Conservation (phyloP, 37 sponge, comb jelly and placozoan species). For the Beroe forskalii region DNA sequence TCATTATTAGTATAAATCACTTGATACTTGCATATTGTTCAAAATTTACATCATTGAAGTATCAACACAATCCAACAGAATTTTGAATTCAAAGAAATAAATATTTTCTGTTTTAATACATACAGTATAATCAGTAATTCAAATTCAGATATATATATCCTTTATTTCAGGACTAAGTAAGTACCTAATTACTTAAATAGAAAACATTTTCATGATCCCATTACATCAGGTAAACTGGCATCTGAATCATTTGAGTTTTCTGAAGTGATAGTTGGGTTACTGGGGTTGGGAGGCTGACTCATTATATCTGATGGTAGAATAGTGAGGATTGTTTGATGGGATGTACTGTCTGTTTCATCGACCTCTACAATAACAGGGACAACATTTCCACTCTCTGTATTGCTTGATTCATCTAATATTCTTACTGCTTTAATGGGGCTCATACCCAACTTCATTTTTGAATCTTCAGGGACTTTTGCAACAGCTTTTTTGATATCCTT, state of each 20-base stretch:
- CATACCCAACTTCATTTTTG: neutral
- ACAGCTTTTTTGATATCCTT: neutral
- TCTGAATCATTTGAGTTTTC: constrained; percentile 1
- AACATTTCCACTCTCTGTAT: neutral
- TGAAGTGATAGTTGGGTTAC: neutral
- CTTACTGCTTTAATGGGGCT: constrained; percentile 14
- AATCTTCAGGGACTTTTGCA: constrained; percentile 30
- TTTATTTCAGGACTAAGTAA: too few relatives aligned
- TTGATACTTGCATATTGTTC: too few relatives aligned
- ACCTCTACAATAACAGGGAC: constrained; percentile 7
- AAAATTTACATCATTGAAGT: too few relatives aligned
- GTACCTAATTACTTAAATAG: too few relatives aligned
- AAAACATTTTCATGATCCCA: neutral
- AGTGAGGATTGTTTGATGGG: constrained; percentile 8
- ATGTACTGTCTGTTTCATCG: neutral
- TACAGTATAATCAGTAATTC: too few relatives aligned
- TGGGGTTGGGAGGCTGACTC: neutral
- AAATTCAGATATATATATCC: too few relatives aligned
- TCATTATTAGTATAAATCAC: too few relatives aligned
- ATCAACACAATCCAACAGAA: too few relatives aligned
- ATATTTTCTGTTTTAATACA: too few relatives aligned
- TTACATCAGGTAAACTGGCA: constrained; percentile 23
- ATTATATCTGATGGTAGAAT: constrained; percentile 2
- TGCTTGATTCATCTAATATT: neutral
- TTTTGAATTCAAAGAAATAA: too few relatives aligned